A percentile compares a stretch with the other conserved stretches of the same genome.
Conservation (phyloP, 1,140 invertebrate species). For the Heliconius eleuchia region DNA sequence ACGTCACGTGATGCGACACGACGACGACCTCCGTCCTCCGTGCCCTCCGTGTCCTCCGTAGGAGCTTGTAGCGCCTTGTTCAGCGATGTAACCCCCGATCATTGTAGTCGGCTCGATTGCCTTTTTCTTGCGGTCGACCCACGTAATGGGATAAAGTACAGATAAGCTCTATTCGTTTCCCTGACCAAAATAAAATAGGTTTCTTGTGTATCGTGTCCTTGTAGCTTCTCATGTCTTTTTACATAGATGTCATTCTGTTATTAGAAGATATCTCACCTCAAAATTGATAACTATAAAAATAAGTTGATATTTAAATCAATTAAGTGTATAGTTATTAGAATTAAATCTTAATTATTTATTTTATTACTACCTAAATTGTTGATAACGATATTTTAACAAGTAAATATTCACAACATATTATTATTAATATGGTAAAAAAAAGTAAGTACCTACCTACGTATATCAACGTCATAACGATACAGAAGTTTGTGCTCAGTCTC, state of each 20-base stretch:
- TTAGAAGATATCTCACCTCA: neutral
- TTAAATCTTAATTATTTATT: too few species aligned
- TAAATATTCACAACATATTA: neutral
- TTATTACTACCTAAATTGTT: too few species aligned
- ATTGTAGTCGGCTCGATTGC: conserved; percentile 66
- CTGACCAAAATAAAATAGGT: conserved; percentile 64
- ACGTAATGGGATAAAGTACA: conserved; percentile 75
- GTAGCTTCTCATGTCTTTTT: neutral
- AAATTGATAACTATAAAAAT: neutral
- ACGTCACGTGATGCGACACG: conserved; percentile 71
- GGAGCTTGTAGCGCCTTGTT: conserved; percentile 67
- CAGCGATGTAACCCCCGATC: conserved; percentile 51
- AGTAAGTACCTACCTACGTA: neutral
- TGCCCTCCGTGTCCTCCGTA: conserved; percentile 45
- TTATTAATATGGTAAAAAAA: neutral
- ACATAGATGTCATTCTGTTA: neutral
- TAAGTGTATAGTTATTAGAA: too few species aligned
- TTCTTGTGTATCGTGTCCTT: conserved; percentile 26
- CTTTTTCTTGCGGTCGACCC: conserved; percentile 75
- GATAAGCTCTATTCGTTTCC: conserved; percentile 71
- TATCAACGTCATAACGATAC: conserved; percentile 5
- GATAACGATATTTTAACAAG: too few species aligned
- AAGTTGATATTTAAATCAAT: too few species aligned
- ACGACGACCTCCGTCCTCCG: conserved; percentile 27
- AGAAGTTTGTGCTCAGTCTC: conserved; percentile 24